Evolutionary conservation across 1,140 invertebrate species (phyloP).

Genomic region (Cotesia typhae): DNA sequence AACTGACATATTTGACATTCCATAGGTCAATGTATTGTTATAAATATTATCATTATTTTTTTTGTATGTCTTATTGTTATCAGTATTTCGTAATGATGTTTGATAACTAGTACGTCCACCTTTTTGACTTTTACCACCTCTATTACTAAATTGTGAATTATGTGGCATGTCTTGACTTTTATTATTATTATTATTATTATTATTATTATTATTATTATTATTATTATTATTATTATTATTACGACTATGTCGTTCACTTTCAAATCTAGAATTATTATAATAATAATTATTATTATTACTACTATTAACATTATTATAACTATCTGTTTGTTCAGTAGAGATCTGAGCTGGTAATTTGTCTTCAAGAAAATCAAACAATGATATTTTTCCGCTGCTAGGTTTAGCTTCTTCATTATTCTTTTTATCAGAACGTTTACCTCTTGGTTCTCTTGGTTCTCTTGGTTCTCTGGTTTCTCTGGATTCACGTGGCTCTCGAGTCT

Average conservation of each 20-base stretch:
- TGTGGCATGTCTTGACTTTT: neutral
- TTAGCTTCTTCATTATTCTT: slow-evolving; percentile 72
- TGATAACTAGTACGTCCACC: slow-evolving; percentile 51
- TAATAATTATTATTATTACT: slow-evolving; percentile 34
- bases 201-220: slow-evolving; percentile 45
- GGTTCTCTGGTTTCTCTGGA: slow-evolving; percentile 53
- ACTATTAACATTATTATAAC: slow-evolving; percentile 32
- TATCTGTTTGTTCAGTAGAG: slow-evolving; percentile 48
- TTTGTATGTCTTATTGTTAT: slow-evolving; percentile 48
- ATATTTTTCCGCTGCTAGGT: slow-evolving; percentile 81
- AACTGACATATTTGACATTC: slow-evolving; percentile 28
- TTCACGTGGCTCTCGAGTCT: slow-evolving; percentile 50
- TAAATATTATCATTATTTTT: slow-evolving; percentile 39
- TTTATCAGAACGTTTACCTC: slow-evolving; percentile 61
- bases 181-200: slow-evolving; percentile 19
- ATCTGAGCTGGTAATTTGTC: slow-evolving; percentile 76
- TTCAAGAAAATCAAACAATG: slow-evolving; percentile 87
- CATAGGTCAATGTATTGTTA: slow-evolving; percentile 26
- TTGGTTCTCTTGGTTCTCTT: slow-evolving; percentile 37
- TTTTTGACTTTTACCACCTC: slow-evolving; percentile 43
- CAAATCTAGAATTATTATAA: slow-evolving; percentile 44
- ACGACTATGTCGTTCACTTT: slow-evolving; percentile 50
- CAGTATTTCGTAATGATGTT: slow-evolving; percentile 54
- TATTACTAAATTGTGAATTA: neutral
- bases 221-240: slow-evolving; percentile 42